Base-by-base conservation (phyloP, 2,113 vertebrate species). In the Proteles cristata region DNA sequence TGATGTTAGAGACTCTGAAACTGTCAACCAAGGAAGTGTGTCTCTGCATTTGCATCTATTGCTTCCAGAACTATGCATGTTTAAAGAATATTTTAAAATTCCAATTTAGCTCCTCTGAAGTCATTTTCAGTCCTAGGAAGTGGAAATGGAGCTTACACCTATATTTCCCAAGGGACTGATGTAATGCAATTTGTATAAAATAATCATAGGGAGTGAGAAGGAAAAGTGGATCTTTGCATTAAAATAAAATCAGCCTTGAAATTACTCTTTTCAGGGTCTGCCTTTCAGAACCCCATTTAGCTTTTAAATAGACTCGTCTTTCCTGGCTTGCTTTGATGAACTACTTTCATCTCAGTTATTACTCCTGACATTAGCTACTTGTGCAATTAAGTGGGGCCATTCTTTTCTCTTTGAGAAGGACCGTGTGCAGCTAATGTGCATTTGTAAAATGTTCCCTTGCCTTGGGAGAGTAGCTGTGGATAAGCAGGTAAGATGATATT, bases 201-300 rank as follows among this genome's bases (percentile, higher is more conserved):
- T 88, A 95, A 96, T 93, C 94, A 77, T 50, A 50, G 88, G 45
- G 39, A 93, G 69, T 48, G 53, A 95, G 65, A 88, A 86, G 53
- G 82, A 94, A 95, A 71, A 93, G 39, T 89, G 28, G 79, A 77
- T 79, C 87, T 83, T 93, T 94, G 73, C 83, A 93, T 93, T 96
- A 94, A 95, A 97, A 95, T 93, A 95, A 96, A 98, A 92, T 87
- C 92, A 92, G 73, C 65, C 63, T 0, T 45, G 85, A 97, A 94
- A 88, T 92, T 2, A 1, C 69, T 95, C 61, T 91, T 95, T 95
- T 81, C 86, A 94, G 89, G 86, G 71, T 50, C 93, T 93, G 80
- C 89, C 76, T 97, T 98, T 92, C 80, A 96, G 79, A 96, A 87
- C 65, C 87, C 95, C 83, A 79, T 93, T 98, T 96, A 94, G 94